Evolutionary conservation across 2,888 invertebrate genomes (phyloP), one percentile per base, ranked within the genome.

Genomic region (Agonopterix subpropinquella): DNA sequence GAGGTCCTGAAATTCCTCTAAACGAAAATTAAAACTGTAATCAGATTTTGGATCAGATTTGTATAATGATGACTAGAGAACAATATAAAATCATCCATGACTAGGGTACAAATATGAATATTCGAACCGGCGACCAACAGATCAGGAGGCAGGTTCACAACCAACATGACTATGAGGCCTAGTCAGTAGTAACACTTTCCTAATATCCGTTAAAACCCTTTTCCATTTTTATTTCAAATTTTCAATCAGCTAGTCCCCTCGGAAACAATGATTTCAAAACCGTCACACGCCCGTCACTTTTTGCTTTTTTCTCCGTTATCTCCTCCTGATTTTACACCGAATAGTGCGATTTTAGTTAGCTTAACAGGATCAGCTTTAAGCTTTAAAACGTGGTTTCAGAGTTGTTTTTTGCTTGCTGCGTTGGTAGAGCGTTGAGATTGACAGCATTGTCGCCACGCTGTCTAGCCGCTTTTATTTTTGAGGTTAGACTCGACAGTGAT

Each of bases 271-370:
- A 37, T 28, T 28, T 28, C 28, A 28, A 28, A 28, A 28, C 28
- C 37, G 8, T 4, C 44, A 15, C 18, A 28, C 37, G 15, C n/a
- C 55, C 54, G 54, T 52, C 53, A 48, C 50, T 53, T 46, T 51
- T 48, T 57, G 45, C 47, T 52, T 56, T 56, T 64, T 56, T 55
- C 44, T 49, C 13, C 47, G 52, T 53, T 45, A 53, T 62, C 55
- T 59, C 28, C 28, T 28, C 28, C 28, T 28, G 28, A 28, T 28
- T 28, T 28, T 28, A 28, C 28, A 28, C 5, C 28, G 66, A 65
- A 72, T 70, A 72, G 72, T 71, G 71, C 62, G 67, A 70, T 72
- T 77, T 73, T 67, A 67, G 66, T 57, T 64, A 63, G 67, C 62
- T 78, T 71, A 70, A 68, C 10, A 13, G 64, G 68, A 68, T 71